These are phyloP conservation scores for Zaprionus inermis DNA, from an alignment of 1,140 invertebrate species.

Conservation along the genomic window DNA sequence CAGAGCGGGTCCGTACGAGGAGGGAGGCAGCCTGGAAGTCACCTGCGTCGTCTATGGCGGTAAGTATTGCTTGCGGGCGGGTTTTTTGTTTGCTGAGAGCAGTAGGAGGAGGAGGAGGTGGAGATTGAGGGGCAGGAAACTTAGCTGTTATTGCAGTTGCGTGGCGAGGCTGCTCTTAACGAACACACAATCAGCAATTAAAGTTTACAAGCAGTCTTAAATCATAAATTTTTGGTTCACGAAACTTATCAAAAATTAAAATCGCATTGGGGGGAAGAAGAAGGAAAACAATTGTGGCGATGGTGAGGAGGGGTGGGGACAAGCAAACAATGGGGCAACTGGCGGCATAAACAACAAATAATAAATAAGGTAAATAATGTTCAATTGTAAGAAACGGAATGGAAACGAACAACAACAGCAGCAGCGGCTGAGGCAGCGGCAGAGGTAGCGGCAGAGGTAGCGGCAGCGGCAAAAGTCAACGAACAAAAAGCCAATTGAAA, in stretches of 20 bases:
- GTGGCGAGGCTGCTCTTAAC: slow-evolving; percentile 3
- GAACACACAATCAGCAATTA: slow-evolving; percentile 64
- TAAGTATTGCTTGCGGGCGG: slow-evolving; percentile 85
- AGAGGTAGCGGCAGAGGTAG: slow-evolving; percentile 9
- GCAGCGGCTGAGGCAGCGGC: neutral
- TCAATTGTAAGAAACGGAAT: slow-evolving; percentile 58
- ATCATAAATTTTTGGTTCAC: slow-evolving; percentile 60
- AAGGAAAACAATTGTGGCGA: slow-evolving; percentile 45
- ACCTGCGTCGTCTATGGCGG: slow-evolving; percentile 93
- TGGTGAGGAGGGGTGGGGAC: neutral
- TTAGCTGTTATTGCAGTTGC: slow-evolving; percentile 9
- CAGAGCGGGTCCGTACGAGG: slow-evolving; percentile 93
- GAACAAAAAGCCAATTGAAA: slow-evolving; percentile 58
- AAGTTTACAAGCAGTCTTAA: slow-evolving; percentile 66
- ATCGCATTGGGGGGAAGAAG: slow-evolving; percentile 31
- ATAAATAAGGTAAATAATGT: slow-evolving; percentile 68
- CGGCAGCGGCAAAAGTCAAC: slow-evolving; percentile 41
- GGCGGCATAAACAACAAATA: slow-evolving; percentile 66
- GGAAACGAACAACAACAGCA: neutral
- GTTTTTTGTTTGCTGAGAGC: no score
- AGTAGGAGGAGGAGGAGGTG: no score
- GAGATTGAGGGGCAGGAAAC: slow-evolving; percentile 1
- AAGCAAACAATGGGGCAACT: slow-evolving; percentile 49
- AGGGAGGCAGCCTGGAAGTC: slow-evolving; percentile 91
- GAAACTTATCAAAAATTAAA: slow-evolving; percentile 71